phyloP scores from a whole-genome alignment of 2,888 invertebrate species.

The Drosophila koepferae region DNA sequence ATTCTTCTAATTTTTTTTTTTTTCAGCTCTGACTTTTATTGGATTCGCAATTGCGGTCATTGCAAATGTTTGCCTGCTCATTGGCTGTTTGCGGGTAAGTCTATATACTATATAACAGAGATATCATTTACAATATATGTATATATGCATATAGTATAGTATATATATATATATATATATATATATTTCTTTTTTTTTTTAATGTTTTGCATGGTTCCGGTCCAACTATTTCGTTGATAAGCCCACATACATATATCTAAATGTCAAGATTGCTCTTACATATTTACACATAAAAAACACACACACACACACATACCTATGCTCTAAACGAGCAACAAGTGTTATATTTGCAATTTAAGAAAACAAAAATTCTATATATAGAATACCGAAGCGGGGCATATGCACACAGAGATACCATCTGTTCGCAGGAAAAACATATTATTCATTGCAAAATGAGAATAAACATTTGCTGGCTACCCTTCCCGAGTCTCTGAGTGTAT shows the following conservation, averaged over 20 bases:
- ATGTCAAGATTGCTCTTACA: slow-evolving; percentile 10
- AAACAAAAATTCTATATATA: slow-evolving; percentile 1
- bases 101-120: neutral
- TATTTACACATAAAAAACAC: neutral
- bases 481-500: neutral
- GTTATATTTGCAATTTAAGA: slow-evolving; percentile 4
- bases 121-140: neutral
- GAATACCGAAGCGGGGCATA: neutral
- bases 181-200: too few relatives aligned
- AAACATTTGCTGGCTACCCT: neutral
- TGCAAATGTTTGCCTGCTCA: slow-evolving; percentile 60
- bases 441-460: neutral
- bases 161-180: neutral
- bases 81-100: slow-evolving; percentile 68
- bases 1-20: slow-evolving; percentile 10
- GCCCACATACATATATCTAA: slow-evolving; percentile 16
- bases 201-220: neutral
- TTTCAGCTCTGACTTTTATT: slow-evolving; percentile 63
- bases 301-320: neutral
- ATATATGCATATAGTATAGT: too few relatives aligned
- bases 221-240: slow-evolving; percentile 11
- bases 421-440: neutral
- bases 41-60: slow-evolving; percentile 57
- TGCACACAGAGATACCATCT: neutral
- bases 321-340: slow-evolving; percentile 24